Evolutionary conservation across 1,140 invertebrate species (phyloP).

Genomic region (Zaprionus ornatus): DNA sequence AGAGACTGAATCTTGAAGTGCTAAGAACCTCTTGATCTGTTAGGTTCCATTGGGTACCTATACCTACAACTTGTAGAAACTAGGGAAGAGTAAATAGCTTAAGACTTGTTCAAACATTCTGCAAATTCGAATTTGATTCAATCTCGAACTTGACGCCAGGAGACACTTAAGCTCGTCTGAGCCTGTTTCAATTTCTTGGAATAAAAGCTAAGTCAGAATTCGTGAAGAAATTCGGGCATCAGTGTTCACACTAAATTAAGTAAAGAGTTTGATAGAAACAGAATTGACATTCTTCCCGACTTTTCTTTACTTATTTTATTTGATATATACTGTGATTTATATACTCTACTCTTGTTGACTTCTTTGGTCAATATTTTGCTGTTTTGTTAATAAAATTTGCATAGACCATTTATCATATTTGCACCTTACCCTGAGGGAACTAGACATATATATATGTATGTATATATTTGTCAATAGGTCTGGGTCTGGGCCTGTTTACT

Average conservation of each 20-base stretch:
- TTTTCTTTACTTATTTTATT: neutral
- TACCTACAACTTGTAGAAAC: neutral
- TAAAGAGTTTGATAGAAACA: too few species aligned
- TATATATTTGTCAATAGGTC: neutral
- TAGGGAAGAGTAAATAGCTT: neutral
- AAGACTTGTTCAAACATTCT: neutral
- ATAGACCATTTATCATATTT: constrained; percentile 30
- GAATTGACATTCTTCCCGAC: too few species aligned
- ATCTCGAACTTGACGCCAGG: neutral
- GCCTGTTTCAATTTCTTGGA: neutral
- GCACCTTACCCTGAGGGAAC: neutral
- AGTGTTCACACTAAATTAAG: too few species aligned
- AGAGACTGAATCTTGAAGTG: too few species aligned
- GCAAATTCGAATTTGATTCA: neutral
- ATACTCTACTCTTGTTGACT: neutral
- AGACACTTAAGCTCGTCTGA: neutral
- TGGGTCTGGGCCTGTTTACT: constrained; percentile 19
- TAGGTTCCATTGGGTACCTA: too few species aligned
- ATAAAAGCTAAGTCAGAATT: neutral
- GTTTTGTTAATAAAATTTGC: neutral
- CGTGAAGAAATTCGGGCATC: too few species aligned
- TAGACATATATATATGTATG: neutral
- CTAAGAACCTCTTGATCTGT: too few species aligned
- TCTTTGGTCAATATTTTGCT: neutral
- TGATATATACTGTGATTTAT: neutral